Percentiles rank a stretch among this genome's conserved stretches.
Conservation (phyloP, 2,888 invertebrate species). For the Drosophila parthenogenetica region DNA sequence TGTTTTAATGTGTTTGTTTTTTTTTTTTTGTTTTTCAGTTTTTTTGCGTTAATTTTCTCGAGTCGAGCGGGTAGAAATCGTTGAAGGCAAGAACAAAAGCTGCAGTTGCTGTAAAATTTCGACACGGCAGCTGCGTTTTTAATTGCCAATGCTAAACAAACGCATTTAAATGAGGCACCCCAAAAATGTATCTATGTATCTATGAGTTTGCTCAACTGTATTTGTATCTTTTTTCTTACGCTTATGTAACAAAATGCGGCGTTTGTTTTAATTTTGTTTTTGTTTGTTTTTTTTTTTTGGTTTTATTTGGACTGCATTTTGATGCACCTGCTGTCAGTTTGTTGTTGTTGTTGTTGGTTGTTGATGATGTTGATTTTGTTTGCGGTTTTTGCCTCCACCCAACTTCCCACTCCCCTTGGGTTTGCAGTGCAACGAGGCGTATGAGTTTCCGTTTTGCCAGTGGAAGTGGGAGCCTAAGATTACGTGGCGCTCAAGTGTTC, state of each 20-base stretch:
- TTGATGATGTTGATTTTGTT: conserved; percentile 10
- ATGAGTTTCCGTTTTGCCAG: conserved; percentile 74
- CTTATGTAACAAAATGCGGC: conserved; percentile 62
- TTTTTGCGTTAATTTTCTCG: conserved; percentile 39
- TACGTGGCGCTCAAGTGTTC: conserved; percentile 23
- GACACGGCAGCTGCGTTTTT: conserved; percentile 71
- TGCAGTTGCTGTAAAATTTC: conserved; percentile 43
- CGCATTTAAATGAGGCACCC: conserved; percentile 69
- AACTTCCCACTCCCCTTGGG: not conserved
- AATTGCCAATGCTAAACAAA: conserved; percentile 66
- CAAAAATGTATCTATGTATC: conserved; percentile 39
- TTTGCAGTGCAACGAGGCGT: conserved; percentile 74
- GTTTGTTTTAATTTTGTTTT: conserved; percentile 8
- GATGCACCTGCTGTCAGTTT: conserved; percentile 60
- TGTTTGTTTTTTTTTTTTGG: conserved; percentile 2
- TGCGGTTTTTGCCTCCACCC: conserved; percentile 2
- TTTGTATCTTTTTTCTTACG: conserved; percentile 9
- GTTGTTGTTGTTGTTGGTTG: conserved; percentile 6
- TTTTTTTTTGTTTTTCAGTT: conserved; percentile 26
- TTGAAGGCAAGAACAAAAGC: conserved; percentile 66
- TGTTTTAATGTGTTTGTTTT: conserved; percentile 5
- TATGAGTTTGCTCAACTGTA: conserved; percentile 11
- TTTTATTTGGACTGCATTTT: conserved; percentile 21
- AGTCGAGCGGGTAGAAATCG: conserved; percentile 40
- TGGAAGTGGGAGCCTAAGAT: conserved; percentile 19